Evolutionary conservation across 2,888 invertebrate species (phyloP).

Genomic region (Eilema sororculum): DNA sequence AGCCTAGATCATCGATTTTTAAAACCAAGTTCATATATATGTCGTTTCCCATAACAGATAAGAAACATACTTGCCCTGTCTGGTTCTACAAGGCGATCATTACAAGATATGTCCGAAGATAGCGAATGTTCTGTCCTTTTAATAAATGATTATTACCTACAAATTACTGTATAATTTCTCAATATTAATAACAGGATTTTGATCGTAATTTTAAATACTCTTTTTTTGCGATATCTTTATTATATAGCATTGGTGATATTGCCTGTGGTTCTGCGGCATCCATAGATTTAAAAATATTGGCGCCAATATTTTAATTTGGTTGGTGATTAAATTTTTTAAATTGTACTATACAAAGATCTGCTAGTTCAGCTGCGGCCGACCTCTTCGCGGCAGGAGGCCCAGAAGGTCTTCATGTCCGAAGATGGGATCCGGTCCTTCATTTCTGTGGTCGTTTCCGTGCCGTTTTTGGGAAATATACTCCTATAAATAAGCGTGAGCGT

Average conservation of each 20-base stretch:
- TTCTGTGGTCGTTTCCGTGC: no score
- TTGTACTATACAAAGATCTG: no score
- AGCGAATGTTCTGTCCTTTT: constrained; percentile 2
- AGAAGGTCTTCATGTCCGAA: no score
- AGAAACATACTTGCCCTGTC: neutral
- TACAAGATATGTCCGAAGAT: constrained; percentile 9
- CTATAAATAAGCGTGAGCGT: no score
- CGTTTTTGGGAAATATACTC: no score
- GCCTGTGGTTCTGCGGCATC: neutral
- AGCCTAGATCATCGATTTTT: neutral
- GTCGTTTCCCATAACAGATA: constrained; percentile 1
- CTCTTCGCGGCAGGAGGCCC: no score
- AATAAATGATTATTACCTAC: constrained; percentile 5
- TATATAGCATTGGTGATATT: neutral
- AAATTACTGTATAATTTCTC: constrained; percentile 9
- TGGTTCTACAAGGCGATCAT: constrained; percentile 5
- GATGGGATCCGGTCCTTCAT: no score
- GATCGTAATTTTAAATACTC: neutral
- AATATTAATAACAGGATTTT: constrained; percentile 6
- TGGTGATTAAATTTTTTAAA: neutral
- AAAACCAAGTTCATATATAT: neutral
- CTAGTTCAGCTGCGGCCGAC: no score
- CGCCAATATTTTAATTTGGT: neutral
- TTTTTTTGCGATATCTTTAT: neutral
- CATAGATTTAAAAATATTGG: neutral